Percentiles rank a stretch among this genome's conserved stretches.
These are phyloP conservation scores for Pangasius krempfi DNA, from an alignment of 2,797 vertebrate genomes.

Conservation along the genomic window DNA sequence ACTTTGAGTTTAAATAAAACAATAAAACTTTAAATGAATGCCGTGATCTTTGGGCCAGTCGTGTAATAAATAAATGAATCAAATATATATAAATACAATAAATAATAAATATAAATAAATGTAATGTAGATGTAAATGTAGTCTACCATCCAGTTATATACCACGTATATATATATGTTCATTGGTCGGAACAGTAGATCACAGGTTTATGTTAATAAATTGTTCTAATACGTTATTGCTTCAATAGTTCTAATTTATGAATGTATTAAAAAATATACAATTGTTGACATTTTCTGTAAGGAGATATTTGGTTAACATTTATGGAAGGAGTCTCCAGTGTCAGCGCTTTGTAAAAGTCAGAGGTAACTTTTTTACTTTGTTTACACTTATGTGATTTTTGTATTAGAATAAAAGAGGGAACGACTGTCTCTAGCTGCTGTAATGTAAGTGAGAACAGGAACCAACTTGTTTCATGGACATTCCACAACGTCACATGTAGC, in stretches of 20 bases:
- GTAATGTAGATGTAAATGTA: neutral
- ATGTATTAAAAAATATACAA: neutral
- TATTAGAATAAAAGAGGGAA: neutral
- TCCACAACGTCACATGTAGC: neutral
- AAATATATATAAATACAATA: too few species aligned
- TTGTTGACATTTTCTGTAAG: neutral
- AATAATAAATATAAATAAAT: neutral
- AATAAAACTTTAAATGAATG: neutral
- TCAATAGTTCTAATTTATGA: neutral
- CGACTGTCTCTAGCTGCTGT: neutral
- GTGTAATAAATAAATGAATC: too few species aligned
- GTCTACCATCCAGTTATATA: neutral
- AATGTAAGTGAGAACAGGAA: neutral
- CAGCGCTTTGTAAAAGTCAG: neutral
- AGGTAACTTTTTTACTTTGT: neutral
- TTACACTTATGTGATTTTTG: neutral
- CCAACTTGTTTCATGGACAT: neutral
- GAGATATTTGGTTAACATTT: neutral
- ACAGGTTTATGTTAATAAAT: neutral
- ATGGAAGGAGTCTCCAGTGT: slow-evolving; percentile 2
- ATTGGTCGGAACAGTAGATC: neutral
- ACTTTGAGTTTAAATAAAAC: neutral
- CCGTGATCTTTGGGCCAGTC: neutral
- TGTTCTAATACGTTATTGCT: neutral
- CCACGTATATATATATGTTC: too few species aligned